Evolutionary conservation across 1,140 invertebrate species (phyloP), one percentile per base, ranked within the genome.

Genomic region (Hormaphis cornu): DNA sequence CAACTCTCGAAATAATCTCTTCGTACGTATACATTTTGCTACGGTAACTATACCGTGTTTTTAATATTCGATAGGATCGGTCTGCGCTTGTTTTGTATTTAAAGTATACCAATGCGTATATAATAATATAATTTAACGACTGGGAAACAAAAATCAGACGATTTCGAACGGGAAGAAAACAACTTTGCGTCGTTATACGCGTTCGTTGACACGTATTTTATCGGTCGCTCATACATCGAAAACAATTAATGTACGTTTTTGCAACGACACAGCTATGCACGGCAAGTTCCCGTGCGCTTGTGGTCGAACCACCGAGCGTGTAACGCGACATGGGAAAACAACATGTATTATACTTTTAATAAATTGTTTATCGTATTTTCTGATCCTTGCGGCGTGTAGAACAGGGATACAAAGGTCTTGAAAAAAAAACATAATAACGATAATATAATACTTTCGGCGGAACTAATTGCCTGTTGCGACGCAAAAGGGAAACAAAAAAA

Each of bases 361-460:
- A 63, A 63, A 63, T 63, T 63, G 58, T 63, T 46, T 63, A 63
- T 63, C 40, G 46, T 63, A 44, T 26, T 63, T 16, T 20, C n/a
- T n/a, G 35, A 22, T 44, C 22, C 58, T n/a, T 46, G 40, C 26
- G 37, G 4, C 3, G 24, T 28, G 44, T 44, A 18, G 28, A 44
- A 30, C n/a, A n/a, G n/a, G n/a, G 58, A 44, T 46, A 63, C 30
- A 26, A 18, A 46, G 42, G 44, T 30, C 24, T 59, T 59, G n/a
- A 46, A 63, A 46, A 14, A 63, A 66, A 46, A 66, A 46, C 35
- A 37, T 30, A 50, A 48, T 66, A n/a, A n/a, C n/a, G n/a, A n/a
- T n/a, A n/a, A n/a, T n/a, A n/a, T n/a, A 66, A 66, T 66, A 66
- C 61, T 66, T 66, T 66, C 61, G 44, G 61, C 35, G 61, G 61